phyloP scores from a whole-genome alignment of 2,888 invertebrate species.

The Sycophila texana region DNA sequence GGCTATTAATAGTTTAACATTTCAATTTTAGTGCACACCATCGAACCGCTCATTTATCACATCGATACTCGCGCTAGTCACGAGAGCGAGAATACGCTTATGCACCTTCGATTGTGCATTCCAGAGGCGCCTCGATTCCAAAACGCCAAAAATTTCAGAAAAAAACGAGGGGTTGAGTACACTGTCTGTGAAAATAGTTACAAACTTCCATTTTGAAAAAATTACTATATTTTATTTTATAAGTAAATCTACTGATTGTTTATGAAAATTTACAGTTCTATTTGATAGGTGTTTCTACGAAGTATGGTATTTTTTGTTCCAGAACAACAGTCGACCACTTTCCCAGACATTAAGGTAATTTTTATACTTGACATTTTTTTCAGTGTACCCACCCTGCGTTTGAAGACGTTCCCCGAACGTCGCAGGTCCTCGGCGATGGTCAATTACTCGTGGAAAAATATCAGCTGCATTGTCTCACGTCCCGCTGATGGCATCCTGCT shows the following conservation, averaged over 20 bases:
- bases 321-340: too few relatives aligned
- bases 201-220: too few relatives aligned
- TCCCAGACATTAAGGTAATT: too few relatives aligned
- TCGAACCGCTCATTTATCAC: conserved; percentile 28
- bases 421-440: not conserved
- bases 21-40: conserved; percentile 37
- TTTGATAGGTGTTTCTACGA: too few relatives aligned
- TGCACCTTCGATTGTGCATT: not conserved
- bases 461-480: conserved; percentile 51
- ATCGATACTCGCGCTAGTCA: conserved; percentile 11
- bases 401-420: not conserved
- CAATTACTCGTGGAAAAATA: conserved; percentile 7
- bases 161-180: not conserved
- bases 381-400: too few relatives aligned
- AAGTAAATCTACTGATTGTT: too few relatives aligned
- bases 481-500: not conserved
- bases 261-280: too few relatives aligned
- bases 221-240: too few relatives aligned
- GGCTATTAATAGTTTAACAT: conserved; percentile 45
- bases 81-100: not conserved
- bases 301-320: too few relatives aligned
- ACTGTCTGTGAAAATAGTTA: too few relatives aligned
- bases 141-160: not conserved
- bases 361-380: too few relatives aligned
- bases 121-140: not conserved